These are phyloP conservation scores for Typhlichthys subterraneus DNA, from an alignment of 2,797 vertebrate species.

Conservation along the genomic window DNA sequence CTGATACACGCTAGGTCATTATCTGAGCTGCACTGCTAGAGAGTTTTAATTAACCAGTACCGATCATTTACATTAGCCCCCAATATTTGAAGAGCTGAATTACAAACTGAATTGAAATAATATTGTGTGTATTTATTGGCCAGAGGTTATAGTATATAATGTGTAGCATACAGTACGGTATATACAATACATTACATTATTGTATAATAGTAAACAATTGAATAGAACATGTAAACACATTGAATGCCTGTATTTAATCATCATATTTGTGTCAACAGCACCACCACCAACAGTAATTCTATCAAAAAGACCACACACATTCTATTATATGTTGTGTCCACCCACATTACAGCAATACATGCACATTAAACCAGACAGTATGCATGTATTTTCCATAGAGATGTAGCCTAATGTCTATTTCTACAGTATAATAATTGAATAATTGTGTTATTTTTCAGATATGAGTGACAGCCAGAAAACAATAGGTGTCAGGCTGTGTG, in stretches of 20 bases:
- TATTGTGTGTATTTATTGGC: too few relatives aligned
- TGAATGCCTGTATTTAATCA: too few relatives aligned
- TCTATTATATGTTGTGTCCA: conserved; percentile 10
- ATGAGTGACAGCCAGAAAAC: conserved; percentile 1
- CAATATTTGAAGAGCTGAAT: not conserved
- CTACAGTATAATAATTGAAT: not conserved
- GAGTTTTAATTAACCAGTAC: conserved; percentile 34
- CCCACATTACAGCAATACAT: too few relatives aligned
- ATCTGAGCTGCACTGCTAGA: conserved; percentile 32
- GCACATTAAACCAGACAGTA: conserved; percentile 20
- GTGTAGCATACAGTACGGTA: too few relatives aligned
- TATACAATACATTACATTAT: too few relatives aligned
- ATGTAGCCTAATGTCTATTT: not conserved
- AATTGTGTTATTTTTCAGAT: not conserved
- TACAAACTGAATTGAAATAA: not conserved
- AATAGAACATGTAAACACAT: too few relatives aligned
- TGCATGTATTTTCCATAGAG: not conserved
- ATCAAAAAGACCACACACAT: conserved; percentile 41
- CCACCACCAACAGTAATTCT: conserved; percentile 5
- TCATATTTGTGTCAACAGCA: conserved; percentile 15
- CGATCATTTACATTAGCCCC: not conserved
- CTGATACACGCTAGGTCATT: conserved; percentile 50
- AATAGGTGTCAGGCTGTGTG: not conserved
- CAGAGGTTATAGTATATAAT: too few relatives aligned
- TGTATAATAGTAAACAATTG: too few relatives aligned